Base-by-base conservation (phyloP, 2,888 invertebrate species). In the Palloptera scutellata region DNA sequence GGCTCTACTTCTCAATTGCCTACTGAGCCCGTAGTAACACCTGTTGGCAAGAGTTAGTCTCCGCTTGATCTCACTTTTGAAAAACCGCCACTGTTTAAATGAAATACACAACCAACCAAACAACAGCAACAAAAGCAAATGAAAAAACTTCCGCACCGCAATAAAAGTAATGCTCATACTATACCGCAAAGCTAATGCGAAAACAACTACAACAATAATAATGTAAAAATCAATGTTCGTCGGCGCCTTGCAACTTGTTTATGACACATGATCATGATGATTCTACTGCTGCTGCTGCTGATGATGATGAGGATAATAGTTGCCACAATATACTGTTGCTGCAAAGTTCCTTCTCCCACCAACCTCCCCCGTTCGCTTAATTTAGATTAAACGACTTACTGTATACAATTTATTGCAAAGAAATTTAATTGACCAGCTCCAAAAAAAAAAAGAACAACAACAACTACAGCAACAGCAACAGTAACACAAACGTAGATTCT, bases 211-310 rank as follows among this genome's bases (percentile, higher is more conserved):
- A 64, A 20, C 55, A 64, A 43, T 58, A 59, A 64, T 64, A 58
- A 41, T 59, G 52, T 19, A 20, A 69, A 65, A 69, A 72, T 72
- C 70, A 70, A 68, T 76, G 72, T 74, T 74, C 73, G 77, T 75
- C 82, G 81, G 81, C 79, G 82, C 80, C 78, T 81, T 81, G 74
- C 76, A 81, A 79, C 81, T 80, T 78, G 79, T 76, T 77, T 78
- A 82, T 81, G 82, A 81, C 81, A 81, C 81, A 81, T 82, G 82
- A 81, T 76, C 78, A 78, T 73, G 74, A 77, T 80, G 78, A 67
- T 67, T 40, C 53, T 60, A 30, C 52, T 48, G 73, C 41, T 62
- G 62, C n/a, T 41, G 40, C 9, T 41, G 41, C 11, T 57, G 15
- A 53, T 53, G 20, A n/a, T 52, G 52, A n/a, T 3, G 4, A 43